Base-by-base conservation (phyloP, 2,888 invertebrate genomes). In the Heliconius ethilla region DNA sequence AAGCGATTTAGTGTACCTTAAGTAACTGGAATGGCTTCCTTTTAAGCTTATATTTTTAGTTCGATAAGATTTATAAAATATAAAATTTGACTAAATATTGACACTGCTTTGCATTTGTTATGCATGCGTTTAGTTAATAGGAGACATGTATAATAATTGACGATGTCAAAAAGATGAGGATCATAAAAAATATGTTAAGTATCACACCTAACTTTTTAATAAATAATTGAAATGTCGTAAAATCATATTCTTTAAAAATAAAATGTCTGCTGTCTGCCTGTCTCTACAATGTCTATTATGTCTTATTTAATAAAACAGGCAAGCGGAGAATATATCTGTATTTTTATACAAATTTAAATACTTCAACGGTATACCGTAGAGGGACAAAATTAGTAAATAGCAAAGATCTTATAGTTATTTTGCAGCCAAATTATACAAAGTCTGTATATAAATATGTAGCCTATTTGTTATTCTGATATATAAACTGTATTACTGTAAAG, bases 31-130 rank as follows among this genome's bases (percentile, higher is more conserved):
- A 94, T 94, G 94, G 94, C 94, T 94, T 94, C 83, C 86, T 90
- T 89, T 87, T 89, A 88, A 90, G 94, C 94, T 94, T 79, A 78
- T 80, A 86, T 87, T 90, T 91, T 91, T 83, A 91, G 87, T 92
- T 93, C 88, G 86, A 86, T 89, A 89, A 86, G 84, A 82, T 87
- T 87, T 79, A 80, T 82, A 79, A 82, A 78, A 79, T 77, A 55
- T 78, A 70, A 76, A 78, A 83, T 87, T 81, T 84, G 83, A 89
- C 86, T 89, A 87, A 88, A 84, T 88, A 87, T 87, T 89, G 85
- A 90, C 93, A 94, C 93, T 88, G 94, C 94, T 94, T 94, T 91
- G 94, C 94, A 93, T 92, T 93, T 93, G 90, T 90, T 89, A 89
- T 94, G 94, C 94, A 94, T 94, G 94, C 90, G 87, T 90, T 88